Evolutionary conservation across 2,888 invertebrate species (phyloP), one percentile per base, ranked within the genome.

Genomic region (Agrotis exclamationis): DNA sequence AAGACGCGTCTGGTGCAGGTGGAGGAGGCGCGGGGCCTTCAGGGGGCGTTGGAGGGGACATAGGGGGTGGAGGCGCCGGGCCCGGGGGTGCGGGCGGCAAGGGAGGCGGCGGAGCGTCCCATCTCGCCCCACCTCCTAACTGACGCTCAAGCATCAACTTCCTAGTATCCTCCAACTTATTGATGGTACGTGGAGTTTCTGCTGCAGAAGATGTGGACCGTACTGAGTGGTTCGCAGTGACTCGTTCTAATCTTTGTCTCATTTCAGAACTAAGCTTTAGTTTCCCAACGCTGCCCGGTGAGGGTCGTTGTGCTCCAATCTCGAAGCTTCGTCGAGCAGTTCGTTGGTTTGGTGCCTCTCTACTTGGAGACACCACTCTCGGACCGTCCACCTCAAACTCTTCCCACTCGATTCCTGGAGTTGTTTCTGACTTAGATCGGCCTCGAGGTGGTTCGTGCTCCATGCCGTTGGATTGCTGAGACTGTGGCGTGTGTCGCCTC

Each of bases 201-300:
- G 97, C 96, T 14, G 96, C 96, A 28, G 97, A 97, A 20, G 98
- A 98, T 9, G 98, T 97, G 16, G 98, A 98, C 28, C 98, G 96
- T 0, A 99, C 98, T 3, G 98, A 98, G 91, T 99, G 98, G 85
- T 98, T 98, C 0, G 98, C 98, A 0, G 99, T 99, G 0, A 99
- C 98, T 90, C 98, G 97, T 91, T 99, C 99, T 74, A 99, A 91
- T 79, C 99, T 97, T 87, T 98, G 98, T 18, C 98, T 97, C 99
- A 99, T 99, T 94, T 99, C 99, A 0, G 98, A 98, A 88, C 98
- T 99, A 13, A 99, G 97, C 87, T 99, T 98, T 1, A 99, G 93
- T 91, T 99, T 99, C 0, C 99, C 99, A 6, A 99, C 98, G 89
- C 98, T 98, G 3, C 98, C 98, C 0, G 98, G 98, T 0, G 98